A percentile compares a stretch with the other conserved stretches of the same genome.
Conservation (phyloP, 2,888 invertebrate species). For the Cheilosia pagana region DNA sequence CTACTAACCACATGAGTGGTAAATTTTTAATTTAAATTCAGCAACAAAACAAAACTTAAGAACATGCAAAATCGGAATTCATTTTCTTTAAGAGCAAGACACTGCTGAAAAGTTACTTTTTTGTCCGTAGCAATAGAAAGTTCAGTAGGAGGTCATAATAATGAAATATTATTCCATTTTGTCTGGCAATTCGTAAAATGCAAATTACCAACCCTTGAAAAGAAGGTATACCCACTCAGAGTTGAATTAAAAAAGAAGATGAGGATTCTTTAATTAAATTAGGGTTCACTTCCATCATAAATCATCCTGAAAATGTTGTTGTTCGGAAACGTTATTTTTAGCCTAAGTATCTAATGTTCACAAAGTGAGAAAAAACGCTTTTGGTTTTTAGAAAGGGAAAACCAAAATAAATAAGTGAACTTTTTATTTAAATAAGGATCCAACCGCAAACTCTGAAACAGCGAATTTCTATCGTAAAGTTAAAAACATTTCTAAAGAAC, state of each 20-base stretch:
- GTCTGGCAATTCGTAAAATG: slow-evolving; percentile 48
- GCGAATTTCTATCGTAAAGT: neutral
- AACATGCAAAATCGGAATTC: neutral
- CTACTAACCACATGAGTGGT: neutral
- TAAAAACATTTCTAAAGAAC: no score
- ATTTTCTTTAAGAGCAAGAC: neutral
- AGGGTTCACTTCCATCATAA: slow-evolving; percentile 47
- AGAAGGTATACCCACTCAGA: slow-evolving; percentile 18
- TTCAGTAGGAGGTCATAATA: slow-evolving; percentile 16
- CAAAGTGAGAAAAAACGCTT: slow-evolving; percentile 5
- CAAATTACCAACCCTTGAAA: slow-evolving; percentile 39
- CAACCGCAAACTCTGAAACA: neutral
- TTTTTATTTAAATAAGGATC: neutral
- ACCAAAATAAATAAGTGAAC: neutral
- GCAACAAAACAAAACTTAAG: neutral
- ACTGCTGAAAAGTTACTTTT: neutral
- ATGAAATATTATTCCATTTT: slow-evolving; percentile 46
- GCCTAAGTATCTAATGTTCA: neutral
- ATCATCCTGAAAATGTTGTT: slow-evolving; percentile 28
- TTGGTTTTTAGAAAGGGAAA: neutral
- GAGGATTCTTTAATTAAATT: slow-evolving; percentile 50
- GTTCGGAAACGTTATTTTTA: neutral
- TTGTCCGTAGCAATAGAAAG: neutral
- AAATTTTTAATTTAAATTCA: slow-evolving; percentile 15
- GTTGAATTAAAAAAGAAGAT: slow-evolving; percentile 33